Base-by-base conservation (phyloP, 1,140 invertebrate species). In the Diuraphis noxia region DNA sequence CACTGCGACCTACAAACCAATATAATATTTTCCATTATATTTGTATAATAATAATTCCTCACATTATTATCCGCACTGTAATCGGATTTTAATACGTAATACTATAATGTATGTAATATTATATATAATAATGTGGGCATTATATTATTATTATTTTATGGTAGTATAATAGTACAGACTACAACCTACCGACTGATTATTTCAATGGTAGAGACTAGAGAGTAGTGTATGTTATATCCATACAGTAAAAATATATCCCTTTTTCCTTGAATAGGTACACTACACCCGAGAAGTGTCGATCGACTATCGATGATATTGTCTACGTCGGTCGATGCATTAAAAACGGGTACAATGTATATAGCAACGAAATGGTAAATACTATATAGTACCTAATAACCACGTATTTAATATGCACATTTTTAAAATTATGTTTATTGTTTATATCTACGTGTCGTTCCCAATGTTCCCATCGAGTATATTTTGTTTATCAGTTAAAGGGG, bases 401-500 rank as follows among this genome's bases (percentile, higher is more conserved):
- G 56, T 34, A 34, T 41, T 90, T 90, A 34, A 36, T 36, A 38
- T 79, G 63, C n/a, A 40, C 17, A 36, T 34, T 41, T 41, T 6
- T 49, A 23, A 79, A 23, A 79, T 79, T 79, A 38, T 81, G 30
- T 85, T 85, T 52, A 38, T 49, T 36, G 21, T 36, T 86, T 25
- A 43, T 36, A 30, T 36, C 85, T 52, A 34, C 34, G 23, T 30
- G 46, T 85, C 43, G 85, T 86, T 52, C 85, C 46, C 85, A 86
- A 46, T 34, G 85, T 86, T 52, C 85, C 46, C 85, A 86, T 52
- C 34, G 85, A 34, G 21, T 36, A 10, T 46, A 72, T 72, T 72
- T 49, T 36, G 36, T 86, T 82, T 52, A 86, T 86, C 85, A 86
- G 46, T 52, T 86, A 10, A 49, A 86, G n/a, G 84, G 84, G 84